Percentiles rank a stretch among this genome's conserved stretches.
phyloP scores from a whole-genome alignment of 2,888 invertebrate genomes.

The Athetis lepigone region DNA sequence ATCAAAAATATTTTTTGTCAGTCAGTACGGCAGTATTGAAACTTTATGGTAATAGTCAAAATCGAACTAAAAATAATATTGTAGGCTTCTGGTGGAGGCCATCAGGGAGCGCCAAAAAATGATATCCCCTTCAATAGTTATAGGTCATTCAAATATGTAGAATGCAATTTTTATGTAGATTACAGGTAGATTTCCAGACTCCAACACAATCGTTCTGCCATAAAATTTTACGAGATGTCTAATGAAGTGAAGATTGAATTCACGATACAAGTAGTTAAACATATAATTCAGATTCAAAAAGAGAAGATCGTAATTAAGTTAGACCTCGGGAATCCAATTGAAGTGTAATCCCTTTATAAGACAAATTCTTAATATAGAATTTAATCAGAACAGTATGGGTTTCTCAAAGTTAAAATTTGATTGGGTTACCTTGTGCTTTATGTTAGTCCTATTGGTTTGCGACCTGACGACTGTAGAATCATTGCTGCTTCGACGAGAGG shows the following conservation, averaged over 20 bases:
- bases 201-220: too few relatives aligned
- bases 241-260: background rate
- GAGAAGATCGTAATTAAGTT: background rate
- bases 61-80: too few relatives aligned
- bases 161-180: too few relatives aligned
- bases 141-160: too few relatives aligned
- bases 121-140: too few relatives aligned
- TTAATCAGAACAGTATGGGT: background rate
- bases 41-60: too few relatives aligned
- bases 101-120: too few relatives aligned
- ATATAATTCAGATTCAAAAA: background rate
- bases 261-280: background rate
- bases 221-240: too few relatives aligned
- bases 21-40: too few relatives aligned
- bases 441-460: slow-evolving; percentile 86
- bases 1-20: too few relatives aligned
- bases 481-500: slow-evolving; percentile 95
- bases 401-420: background rate
- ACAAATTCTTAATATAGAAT: background rate
- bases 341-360: background rate
- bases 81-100: too few relatives aligned
- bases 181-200: background rate
- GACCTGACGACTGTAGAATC: slow-evolving; percentile 93
- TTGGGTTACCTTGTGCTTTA: slow-evolving; percentile 85
- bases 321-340: background rate